These are phyloP conservation scores for Frankliniella intonsa DNA, from an alignment of 2,888 invertebrate genomes.

Conservation along the genomic window DNA sequence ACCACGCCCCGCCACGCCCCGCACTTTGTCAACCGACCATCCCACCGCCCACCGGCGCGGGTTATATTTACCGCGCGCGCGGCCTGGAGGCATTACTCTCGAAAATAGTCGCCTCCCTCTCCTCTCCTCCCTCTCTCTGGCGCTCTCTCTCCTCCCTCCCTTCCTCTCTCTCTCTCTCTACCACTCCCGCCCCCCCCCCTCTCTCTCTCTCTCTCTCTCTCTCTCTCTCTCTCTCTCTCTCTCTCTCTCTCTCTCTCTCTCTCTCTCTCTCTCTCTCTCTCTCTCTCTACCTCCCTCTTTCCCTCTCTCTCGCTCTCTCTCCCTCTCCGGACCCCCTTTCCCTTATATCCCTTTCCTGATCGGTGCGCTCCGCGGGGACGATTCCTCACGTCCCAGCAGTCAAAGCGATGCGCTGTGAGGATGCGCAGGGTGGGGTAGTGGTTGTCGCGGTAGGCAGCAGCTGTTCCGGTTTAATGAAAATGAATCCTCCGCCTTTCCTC, in stretches of 20 bases:
- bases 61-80: not conserved
- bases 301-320: not conserved
- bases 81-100: not conserved
- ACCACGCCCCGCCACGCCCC: too few relatives aligned
- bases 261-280: not conserved
- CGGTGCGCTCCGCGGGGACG: not conserved
- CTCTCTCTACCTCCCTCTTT: not conserved
- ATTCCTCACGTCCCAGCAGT: conserved; percentile 4
- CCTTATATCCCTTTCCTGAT: not conserved
- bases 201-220: too few relatives aligned
- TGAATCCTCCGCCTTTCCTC: not conserved
- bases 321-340: not conserved
- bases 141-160: not conserved
- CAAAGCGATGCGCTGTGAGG: not conserved
- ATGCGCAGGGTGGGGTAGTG: not conserved
- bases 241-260: not conserved
- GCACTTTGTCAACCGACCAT: too few relatives aligned
- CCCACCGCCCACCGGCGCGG: not conserved
- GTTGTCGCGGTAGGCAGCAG: not conserved
- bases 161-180: not conserved
- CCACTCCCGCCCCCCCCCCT: not conserved
- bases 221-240: not conserved
- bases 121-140: not conserved
- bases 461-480: conserved; percentile 25
- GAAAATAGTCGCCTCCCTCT: not conserved